These are phyloP conservation scores for Microtus montanus DNA, from an alignment of 2,113 vertebrate species.

Conservation along the genomic window DNA sequence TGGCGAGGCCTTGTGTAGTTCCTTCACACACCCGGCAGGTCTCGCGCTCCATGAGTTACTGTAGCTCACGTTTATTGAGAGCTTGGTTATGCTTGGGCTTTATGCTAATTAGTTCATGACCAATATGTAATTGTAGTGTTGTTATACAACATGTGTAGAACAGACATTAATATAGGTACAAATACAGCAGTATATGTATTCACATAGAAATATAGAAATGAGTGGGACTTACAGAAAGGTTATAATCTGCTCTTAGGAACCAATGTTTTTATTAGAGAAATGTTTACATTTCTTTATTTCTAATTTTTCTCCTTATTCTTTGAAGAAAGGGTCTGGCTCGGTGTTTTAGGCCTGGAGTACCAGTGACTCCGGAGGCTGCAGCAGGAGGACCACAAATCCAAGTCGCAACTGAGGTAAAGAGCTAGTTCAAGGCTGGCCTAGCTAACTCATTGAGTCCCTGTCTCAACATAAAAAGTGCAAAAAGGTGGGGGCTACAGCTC, in stretches of 20 bases:
- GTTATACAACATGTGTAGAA: background rate
- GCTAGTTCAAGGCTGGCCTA: background rate
- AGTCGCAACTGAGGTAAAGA: background rate
- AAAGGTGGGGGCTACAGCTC: background rate
- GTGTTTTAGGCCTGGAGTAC: background rate
- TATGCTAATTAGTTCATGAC: background rate
- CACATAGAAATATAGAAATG: background rate
- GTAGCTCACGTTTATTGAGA: background rate
- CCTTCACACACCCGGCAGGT: no score
- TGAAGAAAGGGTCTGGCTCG: background rate
- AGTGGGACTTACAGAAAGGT: background rate
- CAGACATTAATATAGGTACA: background rate
- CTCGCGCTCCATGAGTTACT: background rate
- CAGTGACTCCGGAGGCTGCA: background rate
- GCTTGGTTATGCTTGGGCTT: background rate
- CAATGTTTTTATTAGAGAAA: background rate
- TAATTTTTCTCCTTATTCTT: background rate
- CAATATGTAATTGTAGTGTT: background rate
- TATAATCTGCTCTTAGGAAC: constrained; percentile 4
- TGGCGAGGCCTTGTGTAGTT: background rate
- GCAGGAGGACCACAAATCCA: background rate
- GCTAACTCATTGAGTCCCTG: background rate
- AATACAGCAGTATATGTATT: background rate
- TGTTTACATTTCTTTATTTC: background rate
- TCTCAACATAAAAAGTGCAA: background rate